Conservation (phyloP, 2,888 invertebrate genomes). For the Deilephila porcellus region DNA sequence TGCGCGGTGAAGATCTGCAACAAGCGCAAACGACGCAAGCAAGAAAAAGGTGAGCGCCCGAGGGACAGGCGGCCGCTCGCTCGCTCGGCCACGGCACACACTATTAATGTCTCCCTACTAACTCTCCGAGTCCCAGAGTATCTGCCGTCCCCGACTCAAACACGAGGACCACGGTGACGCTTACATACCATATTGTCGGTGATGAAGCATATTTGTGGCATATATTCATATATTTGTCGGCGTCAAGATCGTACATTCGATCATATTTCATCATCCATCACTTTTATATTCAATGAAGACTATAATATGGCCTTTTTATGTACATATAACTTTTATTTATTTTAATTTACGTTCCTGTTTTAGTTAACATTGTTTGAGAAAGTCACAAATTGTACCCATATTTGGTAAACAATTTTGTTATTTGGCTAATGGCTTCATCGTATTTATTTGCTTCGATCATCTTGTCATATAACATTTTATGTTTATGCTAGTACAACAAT, state of each 20-base stretch:
- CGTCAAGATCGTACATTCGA: not conserved
- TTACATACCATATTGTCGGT: conserved; percentile 68
- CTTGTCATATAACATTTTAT: no score
- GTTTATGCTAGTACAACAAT: no score
- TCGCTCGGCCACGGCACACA: conserved; percentile 48
- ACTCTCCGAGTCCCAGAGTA: no score
- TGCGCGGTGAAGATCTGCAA: conserved; percentile 99
- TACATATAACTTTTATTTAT: no score
- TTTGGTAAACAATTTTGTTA: no score
- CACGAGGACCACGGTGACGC: conserved; percentile 12
- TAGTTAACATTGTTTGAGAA: no score
- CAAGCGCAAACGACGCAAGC: conserved; percentile 97
- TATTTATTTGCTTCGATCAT: no score
- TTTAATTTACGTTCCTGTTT: no score
- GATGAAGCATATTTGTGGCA: conserved; percentile 52
- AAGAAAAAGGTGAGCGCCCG: conserved; percentile 95
- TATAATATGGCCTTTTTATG: no score
- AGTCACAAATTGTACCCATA: no score
- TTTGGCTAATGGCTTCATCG: no score
- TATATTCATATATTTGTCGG: conserved; percentile 3
- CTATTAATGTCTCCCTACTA: not conserved
- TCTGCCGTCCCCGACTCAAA: not conserved
- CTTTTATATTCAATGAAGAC: no score
- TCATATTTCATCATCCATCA: not conserved
- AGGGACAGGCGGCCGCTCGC: conserved; percentile 61